These are phyloP conservation scores for Ciconia stormi DNA, from an alignment of 2,113 vertebrate species.

Conservation along the genomic window DNA sequence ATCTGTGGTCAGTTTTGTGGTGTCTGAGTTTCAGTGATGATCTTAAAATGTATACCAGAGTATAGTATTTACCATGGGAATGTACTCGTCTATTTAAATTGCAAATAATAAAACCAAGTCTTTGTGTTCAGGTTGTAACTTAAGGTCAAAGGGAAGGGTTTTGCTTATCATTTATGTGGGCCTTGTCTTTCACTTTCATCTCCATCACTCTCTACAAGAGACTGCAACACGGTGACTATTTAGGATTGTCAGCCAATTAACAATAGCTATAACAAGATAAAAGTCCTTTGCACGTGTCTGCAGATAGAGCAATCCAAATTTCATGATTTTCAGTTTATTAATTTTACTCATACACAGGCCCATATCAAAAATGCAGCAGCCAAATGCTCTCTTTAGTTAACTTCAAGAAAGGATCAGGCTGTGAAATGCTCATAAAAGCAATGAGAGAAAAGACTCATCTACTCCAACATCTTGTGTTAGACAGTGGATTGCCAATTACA, in stretches of 20 bases:
- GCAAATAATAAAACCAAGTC: neutral
- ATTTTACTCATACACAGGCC: neutral
- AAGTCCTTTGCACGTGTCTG: neutral
- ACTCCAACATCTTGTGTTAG: neutral
- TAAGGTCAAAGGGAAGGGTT: neutral
- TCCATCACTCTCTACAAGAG: neutral
- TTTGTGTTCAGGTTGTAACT: neutral
- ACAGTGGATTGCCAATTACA: neutral
- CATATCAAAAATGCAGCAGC: neutral
- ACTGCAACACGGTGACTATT: neutral
- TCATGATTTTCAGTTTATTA: neutral
- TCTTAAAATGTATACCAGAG: neutral
- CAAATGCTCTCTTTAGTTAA: neutral
- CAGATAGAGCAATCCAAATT: neutral
- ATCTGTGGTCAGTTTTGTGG: neutral
- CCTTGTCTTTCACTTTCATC: neutral
- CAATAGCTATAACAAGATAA: neutral
- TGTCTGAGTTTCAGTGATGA: neutral
- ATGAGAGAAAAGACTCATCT: neutral
- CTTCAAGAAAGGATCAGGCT: neutral
- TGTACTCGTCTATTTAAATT: neutral
- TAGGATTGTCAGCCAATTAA: neutral
- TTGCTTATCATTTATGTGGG: neutral
- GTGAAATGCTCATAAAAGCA: neutral
- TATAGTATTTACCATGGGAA: neutral